These are phyloP conservation scores for Cataglyphis hispanica DNA, from an alignment of 1,140 invertebrate species.

Conservation along the genomic window DNA sequence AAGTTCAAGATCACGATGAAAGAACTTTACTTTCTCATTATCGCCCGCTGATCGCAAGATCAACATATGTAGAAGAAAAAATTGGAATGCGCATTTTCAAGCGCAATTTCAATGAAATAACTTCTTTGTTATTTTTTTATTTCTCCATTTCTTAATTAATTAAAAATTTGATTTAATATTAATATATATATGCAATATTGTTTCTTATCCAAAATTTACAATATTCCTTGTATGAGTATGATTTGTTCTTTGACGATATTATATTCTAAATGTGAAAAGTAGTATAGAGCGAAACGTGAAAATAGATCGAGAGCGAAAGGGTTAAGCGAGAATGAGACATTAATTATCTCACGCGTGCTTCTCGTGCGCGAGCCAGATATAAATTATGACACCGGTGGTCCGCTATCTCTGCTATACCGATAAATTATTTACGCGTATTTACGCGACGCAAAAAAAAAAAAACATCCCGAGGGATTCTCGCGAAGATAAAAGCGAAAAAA, in stretches of 20 bases:
- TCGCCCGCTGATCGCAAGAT: background rate
- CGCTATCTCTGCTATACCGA: constrained; percentile 51
- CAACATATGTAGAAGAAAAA: constrained; percentile 5
- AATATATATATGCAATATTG: background rate
- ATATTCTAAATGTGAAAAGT: background rate
- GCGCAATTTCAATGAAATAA: no score
- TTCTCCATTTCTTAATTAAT: background rate
- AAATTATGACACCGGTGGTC: constrained; percentile 61
- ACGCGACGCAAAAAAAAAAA: constrained; percentile 7
- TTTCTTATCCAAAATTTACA: background rate
- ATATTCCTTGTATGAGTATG: background rate
- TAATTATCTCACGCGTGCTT: constrained; percentile 63
- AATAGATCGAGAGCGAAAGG: constrained; percentile 17
- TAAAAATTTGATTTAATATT: background rate
- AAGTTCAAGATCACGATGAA: constrained; percentile 57
- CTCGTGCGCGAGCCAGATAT: constrained; percentile 53
- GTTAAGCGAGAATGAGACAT: constrained; percentile 59
- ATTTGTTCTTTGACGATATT: background rate
- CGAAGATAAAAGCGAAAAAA: constrained; percentile 71
- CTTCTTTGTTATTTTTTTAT: background rate
- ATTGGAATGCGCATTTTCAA: background rate
- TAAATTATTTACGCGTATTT: constrained; percentile 75
- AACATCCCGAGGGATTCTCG: constrained; percentile 21
- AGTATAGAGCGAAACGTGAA: background rate
- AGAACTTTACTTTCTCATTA: constrained; percentile 50